Percentiles rank a stretch among this genome's conserved stretches.
Evolutionary conservation across 1,140 invertebrate species (phyloP).

Genomic region (Andrena cerasifolii): DNA sequence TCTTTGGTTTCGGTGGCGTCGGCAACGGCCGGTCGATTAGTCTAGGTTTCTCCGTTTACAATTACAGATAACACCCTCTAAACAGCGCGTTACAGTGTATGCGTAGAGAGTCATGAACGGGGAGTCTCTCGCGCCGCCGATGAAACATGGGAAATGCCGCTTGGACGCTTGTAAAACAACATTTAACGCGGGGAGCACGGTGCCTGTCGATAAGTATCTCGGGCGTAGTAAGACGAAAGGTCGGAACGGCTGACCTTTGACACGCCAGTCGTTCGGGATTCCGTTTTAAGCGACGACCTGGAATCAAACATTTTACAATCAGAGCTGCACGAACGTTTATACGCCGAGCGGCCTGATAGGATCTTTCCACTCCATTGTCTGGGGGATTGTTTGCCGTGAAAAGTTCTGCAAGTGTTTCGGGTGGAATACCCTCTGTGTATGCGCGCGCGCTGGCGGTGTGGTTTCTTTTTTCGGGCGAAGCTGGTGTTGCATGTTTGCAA

Average conservation of each 20-base stretch:
- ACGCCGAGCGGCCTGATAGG: no score
- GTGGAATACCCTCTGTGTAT: no score
- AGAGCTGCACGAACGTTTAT: neutral
- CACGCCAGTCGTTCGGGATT: neutral
- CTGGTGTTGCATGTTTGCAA: no score
- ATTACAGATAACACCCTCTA: conserved; percentile 44
- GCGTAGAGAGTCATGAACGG: conserved; percentile 1
- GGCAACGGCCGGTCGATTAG: neutral
- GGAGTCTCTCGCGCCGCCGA: neutral
- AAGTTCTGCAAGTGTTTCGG: no score
- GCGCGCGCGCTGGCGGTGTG: no score
- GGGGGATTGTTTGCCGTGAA: neutral
- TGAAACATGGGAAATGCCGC: neutral
- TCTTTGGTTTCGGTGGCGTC: conserved; percentile 12
- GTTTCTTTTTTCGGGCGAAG: no score
- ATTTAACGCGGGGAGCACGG: conserved; percentile 10
- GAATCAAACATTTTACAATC: neutral
- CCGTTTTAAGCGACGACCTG: conserved; percentile 23
- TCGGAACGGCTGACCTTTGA: neutral
- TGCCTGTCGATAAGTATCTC: conserved; percentile 24
- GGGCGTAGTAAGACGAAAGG: conserved; percentile 10
- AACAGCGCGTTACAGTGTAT: conserved; percentile 37
- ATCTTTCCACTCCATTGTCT: neutral
- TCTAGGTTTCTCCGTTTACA: neutral
- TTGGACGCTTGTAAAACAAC: neutral